Evolutionary conservation across 2,113 vertebrate genomes (phyloP).

Genomic region (Eulacestoma nigropectus): DNA sequence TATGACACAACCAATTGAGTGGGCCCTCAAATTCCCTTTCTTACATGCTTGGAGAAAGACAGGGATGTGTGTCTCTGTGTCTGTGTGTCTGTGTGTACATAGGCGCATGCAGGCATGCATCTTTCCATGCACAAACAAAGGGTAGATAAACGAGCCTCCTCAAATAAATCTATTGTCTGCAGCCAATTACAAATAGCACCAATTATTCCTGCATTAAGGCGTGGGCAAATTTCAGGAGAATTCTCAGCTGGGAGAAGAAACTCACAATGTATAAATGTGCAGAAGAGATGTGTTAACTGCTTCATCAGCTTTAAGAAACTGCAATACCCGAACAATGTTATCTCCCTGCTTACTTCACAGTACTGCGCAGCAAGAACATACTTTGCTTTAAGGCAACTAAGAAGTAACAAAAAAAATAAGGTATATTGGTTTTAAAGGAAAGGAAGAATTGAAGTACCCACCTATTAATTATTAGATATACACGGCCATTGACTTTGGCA

Average conservation of each 20-base stretch:
- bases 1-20: not conserved
- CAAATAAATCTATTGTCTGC: not conserved
- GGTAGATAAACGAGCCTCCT: slow-evolving; percentile 32
- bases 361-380: not conserved
- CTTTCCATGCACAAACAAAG: slow-evolving; percentile 39
- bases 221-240: not conserved
- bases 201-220: not conserved
- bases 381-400: slow-evolving; percentile 19
- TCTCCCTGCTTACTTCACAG: not conserved
- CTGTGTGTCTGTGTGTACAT: not conserved
- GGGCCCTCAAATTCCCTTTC: not conserved
- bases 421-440: slow-evolving; percentile 27
- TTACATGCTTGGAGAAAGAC: not conserved
- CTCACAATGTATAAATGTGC: not conserved
- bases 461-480: slow-evolving; percentile 99
- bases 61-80: not conserved
- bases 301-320: not conserved
- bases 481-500: slow-evolving; percentile 96
- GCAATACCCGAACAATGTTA: not conserved
- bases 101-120: slow-evolving; percentile 33
- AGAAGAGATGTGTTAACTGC: not conserved
- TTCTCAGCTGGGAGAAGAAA: not conserved
- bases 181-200: slow-evolving; percentile 41
- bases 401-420: not conserved
- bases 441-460: slow-evolving; percentile 86